phyloP scores from a whole-genome alignment of 2,797 vertebrate species.

The Gymnothorax javanicus region DNA sequence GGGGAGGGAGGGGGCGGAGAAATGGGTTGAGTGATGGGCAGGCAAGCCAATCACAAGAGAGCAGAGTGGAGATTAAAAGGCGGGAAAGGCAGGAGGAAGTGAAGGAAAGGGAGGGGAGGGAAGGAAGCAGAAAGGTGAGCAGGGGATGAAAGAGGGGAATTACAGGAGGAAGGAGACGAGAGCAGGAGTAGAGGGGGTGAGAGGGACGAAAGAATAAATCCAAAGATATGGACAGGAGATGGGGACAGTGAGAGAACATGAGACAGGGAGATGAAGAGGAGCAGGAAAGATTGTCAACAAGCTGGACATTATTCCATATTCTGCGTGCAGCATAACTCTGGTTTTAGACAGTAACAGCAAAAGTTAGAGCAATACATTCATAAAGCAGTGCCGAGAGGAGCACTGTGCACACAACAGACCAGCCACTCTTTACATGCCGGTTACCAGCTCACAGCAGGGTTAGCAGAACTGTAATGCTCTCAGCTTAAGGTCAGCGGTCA shows the following conservation, averaged over 20 bases:
- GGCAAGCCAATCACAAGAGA: conserved; percentile 46
- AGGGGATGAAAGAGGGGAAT: neutral
- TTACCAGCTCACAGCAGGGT: too few species aligned
- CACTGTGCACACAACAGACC: neutral
- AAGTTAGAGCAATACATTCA: neutral
- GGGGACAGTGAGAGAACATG: neutral
- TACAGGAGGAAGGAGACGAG: conserved; percentile 10
- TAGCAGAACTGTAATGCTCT: neutral
- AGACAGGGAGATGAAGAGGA: neutral
- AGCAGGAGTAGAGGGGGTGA: conserved; percentile 6
- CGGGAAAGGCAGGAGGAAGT: too few species aligned
- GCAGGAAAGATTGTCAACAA: neutral
- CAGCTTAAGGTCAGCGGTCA: neutral
- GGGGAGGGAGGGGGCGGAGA: conserved; percentile 48
- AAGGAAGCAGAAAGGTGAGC: neutral
- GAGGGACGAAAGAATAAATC: neutral
- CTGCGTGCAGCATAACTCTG: neutral
- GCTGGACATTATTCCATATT: neutral
- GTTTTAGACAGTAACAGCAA: neutral
- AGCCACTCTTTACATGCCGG: neutral
- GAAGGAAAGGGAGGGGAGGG: neutral
- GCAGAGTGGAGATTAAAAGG: neutral
- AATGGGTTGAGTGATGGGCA: conserved; percentile 53
- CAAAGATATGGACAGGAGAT: neutral
- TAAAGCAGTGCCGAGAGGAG: too few species aligned